Evolutionary conservation across 2,113 vertebrate genomes (phyloP).

Genomic region (Megaceryle maxima): DNA sequence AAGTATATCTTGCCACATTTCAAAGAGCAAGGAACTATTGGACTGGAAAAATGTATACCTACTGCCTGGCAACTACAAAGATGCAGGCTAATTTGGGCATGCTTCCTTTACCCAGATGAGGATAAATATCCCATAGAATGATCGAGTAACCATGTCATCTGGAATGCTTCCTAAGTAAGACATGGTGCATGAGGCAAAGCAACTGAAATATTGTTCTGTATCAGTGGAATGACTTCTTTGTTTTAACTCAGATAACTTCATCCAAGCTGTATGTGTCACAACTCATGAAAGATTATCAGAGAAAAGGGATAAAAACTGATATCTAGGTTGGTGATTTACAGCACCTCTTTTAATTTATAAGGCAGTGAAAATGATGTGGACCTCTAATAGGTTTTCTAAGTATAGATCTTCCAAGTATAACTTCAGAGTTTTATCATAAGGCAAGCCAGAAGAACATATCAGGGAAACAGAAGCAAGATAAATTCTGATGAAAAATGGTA

Average conservation of each 20-base stretch:
- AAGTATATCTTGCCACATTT: neutral
- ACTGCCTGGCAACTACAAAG: neutral
- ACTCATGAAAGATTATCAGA: neutral
- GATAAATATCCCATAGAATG: neutral
- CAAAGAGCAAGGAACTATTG: neutral
- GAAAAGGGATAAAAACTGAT: neutral
- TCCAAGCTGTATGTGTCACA: neutral
- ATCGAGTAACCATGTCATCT: neutral
- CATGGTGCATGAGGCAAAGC: neutral
- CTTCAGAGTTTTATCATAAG: neutral
- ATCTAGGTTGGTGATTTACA: neutral
- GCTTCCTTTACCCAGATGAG: neutral
- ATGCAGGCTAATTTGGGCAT: neutral
- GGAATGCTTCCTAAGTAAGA: neutral
- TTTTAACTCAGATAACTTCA: neutral
- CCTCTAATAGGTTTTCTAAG: conserved; percentile 26
- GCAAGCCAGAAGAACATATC: neutral
- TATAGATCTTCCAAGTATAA: conserved; percentile 33
- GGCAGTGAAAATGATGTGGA: neutral
- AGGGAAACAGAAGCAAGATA: neutral
- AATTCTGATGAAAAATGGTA: neutral
- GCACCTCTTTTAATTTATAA: neutral
- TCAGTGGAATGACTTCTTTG: neutral
- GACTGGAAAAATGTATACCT: neutral
- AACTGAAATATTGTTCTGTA: neutral